Conservation (phyloP, 2,888 invertebrate species). For the Eucriotettix oculatus region DNA sequence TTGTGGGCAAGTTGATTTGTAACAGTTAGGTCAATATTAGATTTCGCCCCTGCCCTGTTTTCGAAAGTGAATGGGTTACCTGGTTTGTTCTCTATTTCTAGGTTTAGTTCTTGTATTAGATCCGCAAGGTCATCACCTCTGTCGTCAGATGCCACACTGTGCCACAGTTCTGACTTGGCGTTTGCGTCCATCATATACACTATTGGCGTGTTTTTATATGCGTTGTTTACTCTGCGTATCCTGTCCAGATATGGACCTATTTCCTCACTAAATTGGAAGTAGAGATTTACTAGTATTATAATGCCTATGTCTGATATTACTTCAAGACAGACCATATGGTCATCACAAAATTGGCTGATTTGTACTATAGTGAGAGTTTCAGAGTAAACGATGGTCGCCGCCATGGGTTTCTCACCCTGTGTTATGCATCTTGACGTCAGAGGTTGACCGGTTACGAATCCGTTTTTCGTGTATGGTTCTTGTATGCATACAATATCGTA, state of each 20-base stretch:
- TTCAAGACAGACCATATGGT: not conserved
- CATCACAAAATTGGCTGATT: not conserved
- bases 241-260: not conserved
- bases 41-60: not conserved
- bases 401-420: not conserved
- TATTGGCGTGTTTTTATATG: not conserved
- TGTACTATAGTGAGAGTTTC: not conserved
- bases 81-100: not conserved
- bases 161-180: not conserved
- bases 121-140: not conserved
- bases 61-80: not conserved
- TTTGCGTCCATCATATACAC: not conserved
- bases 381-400: not conserved
- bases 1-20: too few species aligned
- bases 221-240: not conserved
- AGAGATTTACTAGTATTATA: not conserved
- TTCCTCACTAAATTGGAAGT: not conserved
- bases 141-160: not conserved
- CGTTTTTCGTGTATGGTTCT: too few species aligned
- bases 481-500: too few species aligned
- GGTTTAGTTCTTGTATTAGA: not conserved
- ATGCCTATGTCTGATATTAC: not conserved
- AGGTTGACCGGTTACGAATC: not conserved
- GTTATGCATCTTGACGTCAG: not conserved
- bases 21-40: not conserved